Evolutionary conservation across 2,113 vertebrate genomes (phyloP), one percentile per base, ranked within the genome.

Genomic region (Phalacrocorax pelagicus): DNA sequence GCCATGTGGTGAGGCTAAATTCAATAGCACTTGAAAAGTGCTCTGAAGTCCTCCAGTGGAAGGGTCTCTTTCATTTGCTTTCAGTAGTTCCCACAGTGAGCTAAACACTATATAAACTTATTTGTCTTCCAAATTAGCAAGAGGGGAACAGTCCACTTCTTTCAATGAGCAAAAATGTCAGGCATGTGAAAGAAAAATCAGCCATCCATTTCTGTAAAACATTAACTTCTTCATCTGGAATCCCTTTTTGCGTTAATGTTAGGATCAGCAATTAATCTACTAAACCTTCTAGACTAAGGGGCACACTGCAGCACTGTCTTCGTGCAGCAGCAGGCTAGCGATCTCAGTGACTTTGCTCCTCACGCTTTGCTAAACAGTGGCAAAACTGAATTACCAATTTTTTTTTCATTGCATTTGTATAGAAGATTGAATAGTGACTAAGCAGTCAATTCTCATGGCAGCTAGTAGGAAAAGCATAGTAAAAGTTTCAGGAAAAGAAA

Each of bases 91-190:
- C 69, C 54, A 81, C 92, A 92, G 19, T 69, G 73, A 94, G 57
- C 83, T 91, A 87, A 91, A 86, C 3, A 0, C 77, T 92, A 6
- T 77, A 58, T 72, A 88, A 95, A 96, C 19, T 19, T 86, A 38
- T 67, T 81, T 92, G 57, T 94, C 72, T 92, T 96, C 75, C 66
- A 94, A 72, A 93, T 93, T 88, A 97, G 55, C 71, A 44, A 61
- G 46, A 83, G 40, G n/a, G 90, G 62, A 88, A 77, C 57, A 77
- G 88, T 66, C 78, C 23, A 30, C 36, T 96, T 72, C 63, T 79
- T 88, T 83, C 73, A 46, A 2, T 66, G 55, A 89, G 57, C 74
- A 34, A 89, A 90, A 78, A 54, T 49, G 24, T 77, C 66, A 61
- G 32, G 42, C 61, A 16, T 29, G 44, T 74, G 73, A 87, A 95